Evolutionary conservation across 2,113 vertebrate genomes (phyloP).

Genomic region (Periophthalmus modestus): DNA sequence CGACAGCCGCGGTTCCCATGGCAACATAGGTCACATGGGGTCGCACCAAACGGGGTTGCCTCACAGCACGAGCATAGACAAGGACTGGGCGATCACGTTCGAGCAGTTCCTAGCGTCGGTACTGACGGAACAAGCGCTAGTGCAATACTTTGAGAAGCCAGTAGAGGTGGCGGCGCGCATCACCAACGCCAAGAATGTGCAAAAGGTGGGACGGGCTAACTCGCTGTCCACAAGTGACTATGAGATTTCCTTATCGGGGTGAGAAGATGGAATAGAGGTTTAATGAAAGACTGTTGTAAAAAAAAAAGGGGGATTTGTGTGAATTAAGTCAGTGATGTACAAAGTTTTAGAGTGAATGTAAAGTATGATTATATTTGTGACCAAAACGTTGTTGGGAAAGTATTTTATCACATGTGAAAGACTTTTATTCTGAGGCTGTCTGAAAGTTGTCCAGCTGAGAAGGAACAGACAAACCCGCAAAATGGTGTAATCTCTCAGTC

Average conservation of each 20-base stretch:
- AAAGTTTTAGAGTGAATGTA: slow-evolving; percentile 42
- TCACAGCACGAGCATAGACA: slow-evolving; percentile 87
- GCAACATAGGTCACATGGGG: slow-evolving; percentile 18
- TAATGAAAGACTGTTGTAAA: slow-evolving; percentile 27
- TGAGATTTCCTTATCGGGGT: slow-evolving; percentile 93
- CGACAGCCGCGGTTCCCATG: slow-evolving; percentile 6
- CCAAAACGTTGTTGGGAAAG: slow-evolving; percentile 47
- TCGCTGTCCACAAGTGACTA: slow-evolving; percentile 86
- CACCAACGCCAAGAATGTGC: slow-evolving; percentile 89
- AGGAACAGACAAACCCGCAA: slow-evolving; percentile 10
- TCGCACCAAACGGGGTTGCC: slow-evolving; percentile 68
- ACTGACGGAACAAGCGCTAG: slow-evolving; percentile 91
- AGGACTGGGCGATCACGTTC: slow-evolving; percentile 97
- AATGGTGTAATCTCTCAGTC: too few species aligned
- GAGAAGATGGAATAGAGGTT: slow-evolving; percentile 27
- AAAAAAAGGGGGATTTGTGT: slow-evolving; percentile 31
- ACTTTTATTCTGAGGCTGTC: slow-evolving; percentile 63
- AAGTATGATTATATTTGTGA: slow-evolving; percentile 50
- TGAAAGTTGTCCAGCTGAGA: slow-evolving; percentile 36
- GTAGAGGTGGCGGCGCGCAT: slow-evolving; percentile 88
- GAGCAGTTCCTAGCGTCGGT: slow-evolving; percentile 96
- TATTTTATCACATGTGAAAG: slow-evolving; percentile 64
- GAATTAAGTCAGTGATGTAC: slow-evolving; percentile 8
- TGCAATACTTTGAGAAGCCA: slow-evolving; percentile 93
- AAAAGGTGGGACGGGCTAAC: slow-evolving; percentile 82